Evolutionary conservation across 1,140 invertebrate genomes (phyloP), one percentile per base, ranked within the genome.

Genomic region (Pollicipes pollicipes): DNA sequence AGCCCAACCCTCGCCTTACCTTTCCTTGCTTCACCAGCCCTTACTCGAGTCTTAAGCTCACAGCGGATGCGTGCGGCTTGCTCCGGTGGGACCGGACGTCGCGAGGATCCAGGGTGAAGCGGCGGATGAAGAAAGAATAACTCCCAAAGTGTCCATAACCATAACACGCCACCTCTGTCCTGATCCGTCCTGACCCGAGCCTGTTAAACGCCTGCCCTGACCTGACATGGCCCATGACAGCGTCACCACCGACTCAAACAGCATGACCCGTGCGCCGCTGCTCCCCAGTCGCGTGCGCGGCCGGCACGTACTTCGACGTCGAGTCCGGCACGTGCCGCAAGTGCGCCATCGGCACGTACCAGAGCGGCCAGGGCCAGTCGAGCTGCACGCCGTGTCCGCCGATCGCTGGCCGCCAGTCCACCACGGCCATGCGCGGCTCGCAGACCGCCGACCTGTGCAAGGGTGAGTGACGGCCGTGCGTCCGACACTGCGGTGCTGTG

Each of bases 321-420:
- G 83, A 85, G 13, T 88, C 85, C 30, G 86, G 88, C 75, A 85
- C 84, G 29, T 98, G 96, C 77, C 79, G 87, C 26, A 86, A 88
- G 6, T 99, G 96, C 78, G 88, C 90, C 0, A 80, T 89, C 66
- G 95, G 95, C 70, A 90, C 87, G 0, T 99, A 97, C 79, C 95
- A 98, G 81, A 93, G 94, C 74, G 90, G 95, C 80, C 86, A 90
- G 3, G 95, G 94, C 3, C 91, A 96, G 80, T 77, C 89, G 66
- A 87, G 90, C 77, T 97, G 95, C 79, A 90, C 86, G 70, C 82
- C 87, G 21, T 98, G 95, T 81, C 93, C 93, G 17, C 81, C 86
- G 0, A 94, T 95, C 70, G 89, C 90, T 24, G 91, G 91, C 64
- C 84, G 90, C 75, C 85, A 88, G 6, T 90, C 91, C 66, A 91